Percentiles rank a stretch among this genome's conserved stretches.
Conservation (phyloP, 64 coral and sea anemone species). For the Anthopleura sola region DNA sequence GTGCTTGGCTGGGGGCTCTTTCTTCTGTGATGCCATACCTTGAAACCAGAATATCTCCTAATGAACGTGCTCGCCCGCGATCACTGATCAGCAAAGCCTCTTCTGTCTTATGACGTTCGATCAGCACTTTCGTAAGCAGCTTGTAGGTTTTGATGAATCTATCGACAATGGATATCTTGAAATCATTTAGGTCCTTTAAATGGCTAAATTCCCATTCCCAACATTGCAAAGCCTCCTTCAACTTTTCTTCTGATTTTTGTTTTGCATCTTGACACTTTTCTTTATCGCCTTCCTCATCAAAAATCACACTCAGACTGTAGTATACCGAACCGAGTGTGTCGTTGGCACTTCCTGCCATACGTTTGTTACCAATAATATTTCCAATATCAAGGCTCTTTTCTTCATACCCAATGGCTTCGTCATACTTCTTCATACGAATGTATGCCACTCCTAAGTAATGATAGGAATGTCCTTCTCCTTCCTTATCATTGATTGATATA, state of each 20-base stretch:
- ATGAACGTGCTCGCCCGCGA: conserved; percentile 28
- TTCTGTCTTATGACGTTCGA: background rate
- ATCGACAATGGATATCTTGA: conserved; percentile 36
- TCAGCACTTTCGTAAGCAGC: background rate
- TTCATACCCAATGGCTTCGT: background rate
- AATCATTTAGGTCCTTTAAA: conserved; percentile 8
- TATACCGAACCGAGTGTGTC: background rate
- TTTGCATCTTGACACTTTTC: background rate
- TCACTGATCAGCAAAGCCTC: conserved; percentile 18
- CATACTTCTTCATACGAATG: background rate
- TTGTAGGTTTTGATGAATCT: conserved; percentile 1
- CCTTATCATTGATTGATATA: background rate
- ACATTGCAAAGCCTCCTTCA: background rate
- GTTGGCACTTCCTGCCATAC: background rate
- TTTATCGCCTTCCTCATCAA: background rate
- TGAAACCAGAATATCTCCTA: conserved; percentile 24
- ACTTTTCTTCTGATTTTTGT: background rate
- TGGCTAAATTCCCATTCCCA: background rate
- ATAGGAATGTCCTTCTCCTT: background rate
- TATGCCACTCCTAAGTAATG: background rate
- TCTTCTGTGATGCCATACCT: conserved; percentile 5
- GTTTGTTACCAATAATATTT: background rate
- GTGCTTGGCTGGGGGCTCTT: background rate
- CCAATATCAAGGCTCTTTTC: background rate
- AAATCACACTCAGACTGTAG: background rate